Evolutionary conservation across 2,113 vertebrate genomes (phyloP).

Genomic region (Himantopus leucocephalus): DNA sequence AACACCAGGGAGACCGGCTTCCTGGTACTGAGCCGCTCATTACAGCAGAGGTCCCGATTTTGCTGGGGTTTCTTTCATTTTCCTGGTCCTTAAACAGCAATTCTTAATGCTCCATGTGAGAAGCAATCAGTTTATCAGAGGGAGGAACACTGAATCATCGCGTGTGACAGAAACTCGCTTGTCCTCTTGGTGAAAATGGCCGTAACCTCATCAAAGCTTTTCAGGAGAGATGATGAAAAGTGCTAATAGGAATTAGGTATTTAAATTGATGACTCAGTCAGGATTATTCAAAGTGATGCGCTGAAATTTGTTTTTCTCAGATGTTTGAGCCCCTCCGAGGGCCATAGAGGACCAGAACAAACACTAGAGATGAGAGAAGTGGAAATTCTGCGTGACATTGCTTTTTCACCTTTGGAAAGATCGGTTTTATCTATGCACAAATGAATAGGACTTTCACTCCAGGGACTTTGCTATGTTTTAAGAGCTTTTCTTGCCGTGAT

Average conservation of each 20-base stretch:
- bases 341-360: not conserved
- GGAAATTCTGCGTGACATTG: not conserved
- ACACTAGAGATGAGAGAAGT: not conserved
- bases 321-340: constrained; percentile 12
- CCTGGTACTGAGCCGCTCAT: not conserved
- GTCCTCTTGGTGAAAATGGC: constrained; percentile 29
- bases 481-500: not conserved
- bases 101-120: not conserved
- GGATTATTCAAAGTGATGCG: constrained; percentile 52
- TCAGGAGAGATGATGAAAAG: constrained; percentile 51
- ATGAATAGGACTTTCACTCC: constrained; percentile 35
- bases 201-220: constrained; percentile 61
- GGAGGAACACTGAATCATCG: not conserved
- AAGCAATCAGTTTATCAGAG: not conserved
- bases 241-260: constrained; percentile 66
- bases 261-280: constrained; percentile 58
- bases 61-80: not conserved
- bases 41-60: not conserved
- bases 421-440: constrained; percentile 35
- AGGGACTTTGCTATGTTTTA: constrained; percentile 13
- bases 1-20: not conserved
- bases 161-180: not conserved
- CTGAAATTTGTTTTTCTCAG: constrained; percentile 47
- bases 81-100: not conserved
- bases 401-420: constrained; percentile 31